Conservation (phyloP, 1,140 invertebrate species). For the Patella vulgata region DNA sequence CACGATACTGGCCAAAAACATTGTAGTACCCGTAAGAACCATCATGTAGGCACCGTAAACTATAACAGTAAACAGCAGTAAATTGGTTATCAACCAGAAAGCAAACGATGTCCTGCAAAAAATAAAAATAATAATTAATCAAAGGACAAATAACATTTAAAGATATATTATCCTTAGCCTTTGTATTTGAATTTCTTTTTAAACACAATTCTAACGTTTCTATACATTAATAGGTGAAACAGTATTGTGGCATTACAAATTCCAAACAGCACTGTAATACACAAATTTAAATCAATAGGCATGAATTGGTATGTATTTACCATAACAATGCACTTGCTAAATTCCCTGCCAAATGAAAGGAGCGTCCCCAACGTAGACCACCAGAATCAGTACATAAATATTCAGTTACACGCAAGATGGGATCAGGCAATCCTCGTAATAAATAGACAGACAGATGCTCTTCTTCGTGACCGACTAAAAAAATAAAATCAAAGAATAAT, state of each 20-base stretch:
- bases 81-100: slow-evolving; percentile 50
- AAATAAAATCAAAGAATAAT: slow-evolving; percentile 1
- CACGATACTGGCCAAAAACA: slow-evolving; percentile 43
- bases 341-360: slow-evolving; percentile 44
- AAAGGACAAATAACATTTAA: background rate
- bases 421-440: slow-evolving; percentile 45
- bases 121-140: slow-evolving; percentile 5
- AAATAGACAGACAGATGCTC: slow-evolving; percentile 27
- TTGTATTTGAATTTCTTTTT: background rate
- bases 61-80: slow-evolving; percentile 48
- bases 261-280: no score
- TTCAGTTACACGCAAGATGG: slow-evolving; percentile 46
- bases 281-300: no score
- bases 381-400: slow-evolving; percentile 49
- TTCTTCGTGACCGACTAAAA: slow-evolving; percentile 36
- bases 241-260: no score
- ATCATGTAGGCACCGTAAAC: slow-evolving; percentile 47
- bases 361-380: slow-evolving; percentile 45
- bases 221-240: no score
- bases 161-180: background rate
- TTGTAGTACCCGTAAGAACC: slow-evolving; percentile 41
- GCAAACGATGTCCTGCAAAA: slow-evolving; percentile 50
- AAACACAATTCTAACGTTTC: background rate
- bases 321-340: slow-evolving; percentile 47
- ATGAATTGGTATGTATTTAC: no score